Conservation (phyloP, 2,113 vertebrate species). For the Mustelus asterias region DNA sequence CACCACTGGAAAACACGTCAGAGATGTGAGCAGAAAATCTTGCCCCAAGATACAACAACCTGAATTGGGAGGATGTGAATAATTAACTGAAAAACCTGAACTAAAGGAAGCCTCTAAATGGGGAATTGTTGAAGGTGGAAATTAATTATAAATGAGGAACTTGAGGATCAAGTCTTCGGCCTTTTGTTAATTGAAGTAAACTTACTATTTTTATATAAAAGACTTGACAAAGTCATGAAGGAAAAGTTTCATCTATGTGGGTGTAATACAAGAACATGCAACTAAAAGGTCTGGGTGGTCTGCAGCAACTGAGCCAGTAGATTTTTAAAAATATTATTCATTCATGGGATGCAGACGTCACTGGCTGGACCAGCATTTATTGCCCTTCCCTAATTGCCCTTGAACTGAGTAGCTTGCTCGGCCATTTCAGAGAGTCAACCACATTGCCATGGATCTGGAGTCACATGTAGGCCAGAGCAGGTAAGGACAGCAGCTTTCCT, state of each 20-base stretch:
- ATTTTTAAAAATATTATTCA: no score
- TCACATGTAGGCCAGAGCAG: no score
- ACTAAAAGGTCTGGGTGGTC: neutral
- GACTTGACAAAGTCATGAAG: neutral
- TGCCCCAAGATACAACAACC: neutral
- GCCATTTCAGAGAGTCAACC: no score
- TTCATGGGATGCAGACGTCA: no score
- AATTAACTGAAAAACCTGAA: neutral
- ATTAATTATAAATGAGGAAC: neutral
- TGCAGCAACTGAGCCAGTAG: neutral
- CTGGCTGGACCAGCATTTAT: no score
- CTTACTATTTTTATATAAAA: neutral
- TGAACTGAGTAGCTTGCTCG: no score
- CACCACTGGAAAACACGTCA: no score
- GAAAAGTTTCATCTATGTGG: neutral
- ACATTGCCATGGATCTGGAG: no score
- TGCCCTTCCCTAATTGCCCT: no score
- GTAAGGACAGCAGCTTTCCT: no score
- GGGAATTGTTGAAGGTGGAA: neutral
- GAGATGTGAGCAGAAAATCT: no score
- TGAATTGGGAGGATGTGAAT: neutral
- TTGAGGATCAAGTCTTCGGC: neutral
- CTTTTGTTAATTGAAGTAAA: neutral
- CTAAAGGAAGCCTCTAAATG: neutral
- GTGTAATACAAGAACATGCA: neutral